phyloP scores from a whole-genome alignment of 53 echinoderm and acorn worm species.

The Crossaster papposus region DNA sequence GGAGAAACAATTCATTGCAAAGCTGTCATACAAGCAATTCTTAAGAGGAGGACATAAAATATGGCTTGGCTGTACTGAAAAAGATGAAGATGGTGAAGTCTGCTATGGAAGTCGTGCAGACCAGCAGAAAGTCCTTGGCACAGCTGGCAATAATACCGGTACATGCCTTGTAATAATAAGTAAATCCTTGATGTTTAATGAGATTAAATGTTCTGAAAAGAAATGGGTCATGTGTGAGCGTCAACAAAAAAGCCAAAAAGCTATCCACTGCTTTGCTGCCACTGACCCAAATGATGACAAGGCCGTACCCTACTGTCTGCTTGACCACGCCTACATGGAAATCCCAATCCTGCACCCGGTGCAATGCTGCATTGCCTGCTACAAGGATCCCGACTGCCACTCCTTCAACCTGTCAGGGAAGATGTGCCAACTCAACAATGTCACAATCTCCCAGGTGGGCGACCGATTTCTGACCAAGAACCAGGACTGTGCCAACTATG shows the following conservation, averaged over 20 bases:
- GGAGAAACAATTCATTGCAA: background rate
- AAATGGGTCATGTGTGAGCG: background rate
- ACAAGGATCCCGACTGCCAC: constrained; percentile 15
- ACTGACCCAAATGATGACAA: background rate
- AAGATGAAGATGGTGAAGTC: background rate
- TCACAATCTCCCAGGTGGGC: constrained; percentile 16
- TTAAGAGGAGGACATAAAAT: background rate
- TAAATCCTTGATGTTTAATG: background rate
- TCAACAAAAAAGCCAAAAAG: background rate
- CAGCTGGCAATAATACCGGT: too few relatives aligned
- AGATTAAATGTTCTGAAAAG: background rate
- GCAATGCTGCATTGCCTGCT: constrained; percentile 37
- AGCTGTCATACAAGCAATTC: background rate
- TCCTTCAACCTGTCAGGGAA: constrained; percentile 46
- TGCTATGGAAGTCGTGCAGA: background rate
- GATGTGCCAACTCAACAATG: constrained; percentile 43
- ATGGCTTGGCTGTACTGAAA: background rate
- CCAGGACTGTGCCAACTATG: background rate
- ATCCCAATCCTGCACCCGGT: background rate
- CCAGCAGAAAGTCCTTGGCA: too few relatives aligned
- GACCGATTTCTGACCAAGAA: background rate
- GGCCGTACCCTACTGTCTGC: constrained; percentile 1
- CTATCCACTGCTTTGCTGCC: background rate
- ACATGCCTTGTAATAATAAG: background rate
- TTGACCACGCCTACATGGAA: constrained; percentile 15